Base-by-base conservation (phyloP, 1,140 invertebrate genomes). In the Megalonaias nervosa region DNA sequence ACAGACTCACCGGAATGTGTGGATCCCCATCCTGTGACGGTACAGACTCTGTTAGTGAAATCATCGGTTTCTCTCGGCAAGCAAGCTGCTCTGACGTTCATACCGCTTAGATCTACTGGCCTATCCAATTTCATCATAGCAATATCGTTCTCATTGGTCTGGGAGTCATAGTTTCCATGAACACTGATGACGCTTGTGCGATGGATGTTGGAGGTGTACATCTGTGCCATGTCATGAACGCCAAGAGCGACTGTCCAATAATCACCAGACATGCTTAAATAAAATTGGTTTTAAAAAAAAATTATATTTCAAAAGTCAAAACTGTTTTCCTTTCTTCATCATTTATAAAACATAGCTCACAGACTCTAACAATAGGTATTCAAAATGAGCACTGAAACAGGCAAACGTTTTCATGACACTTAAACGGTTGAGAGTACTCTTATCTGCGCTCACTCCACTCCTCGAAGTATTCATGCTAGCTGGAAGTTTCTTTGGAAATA, bases 11-110 rank as follows among this genome's bases (percentile, higher is more conserved):
- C 84, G 31, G 67, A 75, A 48, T 82, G 75, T 13, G 81, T 81
- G 16, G 80, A 75, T 19, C 86, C 84, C 84, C 84, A 85, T 58
- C 84, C 84, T 17, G 83, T 83, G 1, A 83, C 84, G n/a, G 81
- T 84, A 62, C 86, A 87, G 9, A 82, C 76, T 56, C 79, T 59
- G 19, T 73, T 62, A 3, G 80, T 71, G 66, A 84, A 85, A 16
- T 64, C 64, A 59, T 82, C 84, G 19, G 26, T 38, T 15, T 48
- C 13, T 1, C 72, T 38, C 0, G 86, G 84, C 16, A 85, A 66
- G 74, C 86, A 85, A 2, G 84, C 85, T 2, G 80, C 65, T n/a
- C 76, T 76, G 5, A 67, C 64, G 65, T 77, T 71, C 69, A 17
- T 65, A 66, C 61, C 71, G 13, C 68, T 38, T 0, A 81, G 58